Evolutionary conservation across 2,888 invertebrate genomes (phyloP).

Genomic region (Eurytoma californica): DNA sequence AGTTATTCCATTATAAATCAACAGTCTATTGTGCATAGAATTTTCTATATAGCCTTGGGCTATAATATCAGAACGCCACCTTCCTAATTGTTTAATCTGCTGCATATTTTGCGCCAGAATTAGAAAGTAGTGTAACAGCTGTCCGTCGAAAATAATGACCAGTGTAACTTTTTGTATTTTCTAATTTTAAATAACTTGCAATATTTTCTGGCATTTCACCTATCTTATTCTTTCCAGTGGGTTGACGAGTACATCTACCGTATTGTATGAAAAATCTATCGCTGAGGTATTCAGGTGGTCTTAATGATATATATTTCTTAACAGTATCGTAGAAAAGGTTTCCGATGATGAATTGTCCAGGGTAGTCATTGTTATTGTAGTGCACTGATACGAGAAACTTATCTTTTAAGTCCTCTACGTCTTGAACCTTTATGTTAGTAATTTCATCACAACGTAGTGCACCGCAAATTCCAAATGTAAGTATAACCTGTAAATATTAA

Average conservation of each 20-base stretch:
- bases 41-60: slow-evolving; percentile 44
- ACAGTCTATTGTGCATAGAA: not conserved
- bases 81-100: slow-evolving; percentile 40
- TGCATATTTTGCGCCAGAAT: slow-evolving; percentile 41
- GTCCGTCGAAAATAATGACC: slow-evolving; percentile 50
- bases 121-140: slow-evolving; percentile 11
- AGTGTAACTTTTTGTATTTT: slow-evolving; percentile 44
- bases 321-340: slow-evolving; percentile 37
- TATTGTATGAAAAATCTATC: slow-evolving; percentile 50
- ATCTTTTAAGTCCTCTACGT: slow-evolving; percentile 34
- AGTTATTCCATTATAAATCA: slow-evolving; percentile 23
- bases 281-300: not conserved
- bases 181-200: slow-evolving; percentile 36
- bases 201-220: slow-evolving; percentile 36
- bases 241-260: slow-evolving; percentile 40
- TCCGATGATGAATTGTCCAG: slow-evolving; percentile 49
- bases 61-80: slow-evolving; percentile 46
- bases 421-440: slow-evolving; percentile 8
- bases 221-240: slow-evolving; percentile 49
- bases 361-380: slow-evolving; percentile 36
- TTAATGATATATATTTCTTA: slow-evolving; percentile 34
- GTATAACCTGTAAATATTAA: too few relatives aligned
- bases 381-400: slow-evolving; percentile 27
- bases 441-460: slow-evolving; percentile 39
- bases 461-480: slow-evolving; percentile 34